Percentiles rank a stretch among this genome's conserved stretches.
phyloP scores from a whole-genome alignment of 1,140 invertebrate genomes.

The Drosophila parabipectinata region DNA sequence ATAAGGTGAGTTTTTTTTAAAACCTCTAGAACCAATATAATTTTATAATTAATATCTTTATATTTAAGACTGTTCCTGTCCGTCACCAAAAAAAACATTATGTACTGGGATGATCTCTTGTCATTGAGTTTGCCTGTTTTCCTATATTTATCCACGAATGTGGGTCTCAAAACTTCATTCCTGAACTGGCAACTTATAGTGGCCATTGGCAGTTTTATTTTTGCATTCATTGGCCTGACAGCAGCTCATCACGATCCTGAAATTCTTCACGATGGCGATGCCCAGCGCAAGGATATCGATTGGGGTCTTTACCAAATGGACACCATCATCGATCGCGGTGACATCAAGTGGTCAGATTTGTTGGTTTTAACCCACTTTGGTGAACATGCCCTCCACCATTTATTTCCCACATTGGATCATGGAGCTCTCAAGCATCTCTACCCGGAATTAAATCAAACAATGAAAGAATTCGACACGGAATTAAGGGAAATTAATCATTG shows the following conservation, averaged over 20 bases:
- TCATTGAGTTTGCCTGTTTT: constrained; percentile 85
- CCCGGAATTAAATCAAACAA: constrained; percentile 87
- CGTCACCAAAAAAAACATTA: constrained; percentile 39
- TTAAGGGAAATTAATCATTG: constrained; percentile 85
- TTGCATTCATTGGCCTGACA: constrained; percentile 88
- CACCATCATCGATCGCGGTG: constrained; percentile 88
- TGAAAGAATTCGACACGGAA: constrained; percentile 88
- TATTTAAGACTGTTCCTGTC: constrained; percentile 46
- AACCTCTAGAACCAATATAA: too few species aligned
- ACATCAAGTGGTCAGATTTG: constrained; percentile 88
- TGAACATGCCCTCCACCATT: constrained; percentile 91
- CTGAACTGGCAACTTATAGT: constrained; percentile 87
- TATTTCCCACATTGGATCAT: constrained; percentile 93
- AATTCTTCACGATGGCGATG: constrained; percentile 92
- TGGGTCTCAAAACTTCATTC: constrained; percentile 61
- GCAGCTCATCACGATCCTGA: constrained; percentile 93
- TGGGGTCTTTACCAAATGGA: constrained; percentile 93
- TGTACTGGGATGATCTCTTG: constrained; percentile 83
- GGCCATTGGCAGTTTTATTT: constrained; percentile 86
- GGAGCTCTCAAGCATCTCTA: constrained; percentile 87
- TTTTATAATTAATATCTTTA: not conserved
- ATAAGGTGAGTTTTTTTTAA: constrained; percentile 84
- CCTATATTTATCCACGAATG: constrained; percentile 84
- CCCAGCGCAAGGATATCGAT: constrained; percentile 86
- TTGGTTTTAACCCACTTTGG: constrained; percentile 90